A percentile compares a stretch with the other conserved stretches of the same genome.
Conservation (phyloP, 2,888 invertebrate genomes). For the Caenorhabditis zanzibari region DNA sequence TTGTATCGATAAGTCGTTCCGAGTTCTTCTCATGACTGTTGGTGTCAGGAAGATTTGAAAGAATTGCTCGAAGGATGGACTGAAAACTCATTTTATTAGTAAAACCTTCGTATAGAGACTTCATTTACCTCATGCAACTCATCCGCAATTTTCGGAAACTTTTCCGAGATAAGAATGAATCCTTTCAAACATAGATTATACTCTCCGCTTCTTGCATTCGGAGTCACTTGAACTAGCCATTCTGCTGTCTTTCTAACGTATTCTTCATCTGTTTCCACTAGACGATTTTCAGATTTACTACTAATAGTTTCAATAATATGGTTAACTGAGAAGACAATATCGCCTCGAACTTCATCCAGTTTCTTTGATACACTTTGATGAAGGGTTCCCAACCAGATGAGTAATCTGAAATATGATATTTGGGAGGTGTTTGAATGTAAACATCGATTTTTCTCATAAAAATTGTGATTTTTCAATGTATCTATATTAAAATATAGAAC, state of each 20-base stretch:
- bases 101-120: too few relatives aligned
- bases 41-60: conserved; percentile 34
- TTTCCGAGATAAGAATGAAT: conserved; percentile 21
- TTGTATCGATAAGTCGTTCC: conserved; percentile 39
- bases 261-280: not conserved
- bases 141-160: conserved; percentile 8
- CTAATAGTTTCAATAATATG: conserved; percentile 27
- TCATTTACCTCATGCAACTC: conserved; percentile 27
- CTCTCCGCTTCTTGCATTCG: conserved; percentile 25
- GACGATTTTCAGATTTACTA: conserved; percentile 18
- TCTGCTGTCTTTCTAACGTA: conserved; percentile 32
- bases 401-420: conserved; percentile 28
- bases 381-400: conserved; percentile 32
- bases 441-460: too few relatives aligned
- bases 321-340: conserved; percentile 37
- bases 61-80: conserved; percentile 20
- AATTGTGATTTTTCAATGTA: too few relatives aligned
- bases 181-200: conserved; percentile 48
- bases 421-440: not conserved
- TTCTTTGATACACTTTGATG: conserved; percentile 7
- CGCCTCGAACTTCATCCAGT: conserved; percentile 25
- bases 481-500: too few relatives aligned
- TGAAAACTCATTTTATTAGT: too few relatives aligned
- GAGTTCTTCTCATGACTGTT: conserved; percentile 51
- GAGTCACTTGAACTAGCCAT: conserved; percentile 45